Base-by-base conservation (phyloP, 2,797 vertebrate species). In the Poecilia wingei region DNA sequence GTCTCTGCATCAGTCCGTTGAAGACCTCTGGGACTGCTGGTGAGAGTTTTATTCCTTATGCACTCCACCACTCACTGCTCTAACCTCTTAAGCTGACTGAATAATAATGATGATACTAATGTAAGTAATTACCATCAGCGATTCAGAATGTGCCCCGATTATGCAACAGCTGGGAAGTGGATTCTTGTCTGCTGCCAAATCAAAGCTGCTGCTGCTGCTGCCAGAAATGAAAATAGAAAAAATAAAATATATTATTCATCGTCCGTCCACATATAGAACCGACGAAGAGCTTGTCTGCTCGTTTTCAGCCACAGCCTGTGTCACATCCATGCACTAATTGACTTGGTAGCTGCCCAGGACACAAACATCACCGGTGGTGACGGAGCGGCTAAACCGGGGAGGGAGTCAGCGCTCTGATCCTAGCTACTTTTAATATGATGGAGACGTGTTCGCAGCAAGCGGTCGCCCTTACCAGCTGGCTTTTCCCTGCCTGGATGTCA, bases 61-160 rank as follows among this genome's bases (percentile, higher is more conserved):
- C 84, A 72, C 84, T 84, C 89, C 86, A 25, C 85, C 88, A 85
- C 87, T 90, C 85, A 91, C 53, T 66, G 80, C 81, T 74, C 77
- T 84, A 83, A 81, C 83, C 88, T 90, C 86, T 87, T 88, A 84
- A 89, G 77, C 77, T 74, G 84, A 85, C 82, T 90, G 85, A 92
- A 91, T 91, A 90, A 92, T 91, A 93, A 91, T 84, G 79, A 85
- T 72, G 80, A 84, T 86, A 85, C 87, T 86, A 93, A 92, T 90
- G 87, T 84, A 83, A 90, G 90, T 89, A 91, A 93, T 93, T 90
- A 89, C n/a, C 82, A 87, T 93, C 86, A 91, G 91, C 88, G 88
- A 91, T 93, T 91, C 89, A 93, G 78, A 57, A 86, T 72, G 57
- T 74, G 71, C 47, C 76, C 76, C 84, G 49, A 72, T 87, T 87